Base-by-base conservation (phyloP, 2,113 vertebrate species). In the Pygoscelis antarcticus region DNA sequence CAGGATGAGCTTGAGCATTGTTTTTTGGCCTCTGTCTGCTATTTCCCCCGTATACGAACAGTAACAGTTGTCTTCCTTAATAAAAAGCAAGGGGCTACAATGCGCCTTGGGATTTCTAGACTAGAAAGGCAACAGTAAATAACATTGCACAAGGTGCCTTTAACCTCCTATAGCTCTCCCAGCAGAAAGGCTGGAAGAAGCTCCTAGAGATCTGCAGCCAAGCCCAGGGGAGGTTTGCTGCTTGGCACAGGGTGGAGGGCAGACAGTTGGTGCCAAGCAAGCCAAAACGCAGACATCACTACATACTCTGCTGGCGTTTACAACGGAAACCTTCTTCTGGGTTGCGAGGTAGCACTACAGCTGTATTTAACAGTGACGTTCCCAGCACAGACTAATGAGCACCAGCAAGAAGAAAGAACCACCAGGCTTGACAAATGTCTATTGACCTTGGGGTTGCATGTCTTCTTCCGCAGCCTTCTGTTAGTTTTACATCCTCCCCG, bases 401-500 rank as follows among this genome's bases (percentile, higher is more conserved):
- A 83, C 20, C n/a, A 70, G 66, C 15, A 74, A 40, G 74, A 52
- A 47, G 64, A 89, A 54, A 19, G 8, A 65, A 46, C n/a, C 61
- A 66, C 55, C 21, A 40, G n/a, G 32, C 42, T 46, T 64, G 20
- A 76, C 19, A 38, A 42, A 10, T 11, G 40, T 0, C 20, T 15
- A 2, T 4, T 51, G 40, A 12, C 52, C 83, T 25, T 12, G 23
- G 69, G 23, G 57, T 26, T 82, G 36, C 30, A 10, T 1, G 3
- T 18, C 38, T 20, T 26, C 27, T 58, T 22, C 71, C 55, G 40
- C 42, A 88, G n/a, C 54, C 19, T 71, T 19, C 69, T 46, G 16
- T 4, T 13, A 32, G 22, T 8, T 64, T 65, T 8, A 12, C 32
- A 29, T 16, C 84, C 32, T 60, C 27, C 17, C 9, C 0, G 0